A percentile compares a stretch with the other conserved stretches of the same genome.
Evolutionary conservation across 2,797 vertebrate genomes (phyloP).

Genomic region (Phrynocephalus forsythii): DNA sequence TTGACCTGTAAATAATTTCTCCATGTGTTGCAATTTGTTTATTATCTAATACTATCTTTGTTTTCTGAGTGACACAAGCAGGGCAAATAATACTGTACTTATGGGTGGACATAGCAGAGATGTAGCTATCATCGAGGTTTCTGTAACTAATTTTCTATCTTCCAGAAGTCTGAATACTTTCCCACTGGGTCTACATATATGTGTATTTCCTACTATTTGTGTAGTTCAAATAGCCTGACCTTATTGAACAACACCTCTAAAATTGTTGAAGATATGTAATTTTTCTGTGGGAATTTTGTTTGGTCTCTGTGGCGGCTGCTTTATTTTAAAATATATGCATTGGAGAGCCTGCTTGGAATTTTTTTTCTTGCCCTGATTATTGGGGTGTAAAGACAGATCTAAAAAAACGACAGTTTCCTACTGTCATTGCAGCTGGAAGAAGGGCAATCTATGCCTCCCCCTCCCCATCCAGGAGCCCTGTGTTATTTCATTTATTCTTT

Average conservation of each 20-base stretch:
- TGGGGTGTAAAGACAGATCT: neutral
- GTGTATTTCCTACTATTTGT: no score
- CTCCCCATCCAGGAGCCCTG: no score
- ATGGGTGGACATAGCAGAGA: neutral
- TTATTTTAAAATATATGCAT: neutral
- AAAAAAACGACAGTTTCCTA: no score
- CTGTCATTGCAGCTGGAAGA: no score
- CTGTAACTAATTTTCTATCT: no score
- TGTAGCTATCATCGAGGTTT: neutral
- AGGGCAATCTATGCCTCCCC: no score
- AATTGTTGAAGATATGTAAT: neutral
- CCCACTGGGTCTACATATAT: no score
- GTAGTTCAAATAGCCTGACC: no score
- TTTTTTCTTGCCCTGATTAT: neutral
- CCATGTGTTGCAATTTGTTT: conserved; percentile 4
- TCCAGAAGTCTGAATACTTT: no score
- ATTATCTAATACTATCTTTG: neutral
- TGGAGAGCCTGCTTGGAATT: neutral
- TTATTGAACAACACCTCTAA: neutral
- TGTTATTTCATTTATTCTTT: no score
- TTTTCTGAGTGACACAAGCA: conserved; percentile 20
- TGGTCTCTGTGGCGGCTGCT: neutral
- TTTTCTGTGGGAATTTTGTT: neutral
- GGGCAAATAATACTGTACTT: conserved; percentile 9
- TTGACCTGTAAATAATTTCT: conserved; percentile 58